Percentiles rank a stretch among this genome's conserved stretches.
phyloP scores from a whole-genome alignment of 53 echinoderm and acorn worm species.

The Antedon mediterranea region DNA sequence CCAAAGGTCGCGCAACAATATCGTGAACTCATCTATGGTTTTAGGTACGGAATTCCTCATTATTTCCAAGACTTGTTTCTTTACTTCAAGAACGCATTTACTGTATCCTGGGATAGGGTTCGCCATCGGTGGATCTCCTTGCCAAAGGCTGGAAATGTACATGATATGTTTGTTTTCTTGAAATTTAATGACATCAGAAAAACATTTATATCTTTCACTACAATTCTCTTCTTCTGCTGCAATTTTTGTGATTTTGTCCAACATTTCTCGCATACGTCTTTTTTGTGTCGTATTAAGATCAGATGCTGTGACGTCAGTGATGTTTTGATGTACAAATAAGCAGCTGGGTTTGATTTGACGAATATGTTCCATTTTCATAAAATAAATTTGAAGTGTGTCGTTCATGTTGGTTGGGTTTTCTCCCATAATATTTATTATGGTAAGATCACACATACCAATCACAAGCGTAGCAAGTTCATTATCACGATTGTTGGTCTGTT shows the following conservation, averaged over 20 bases:
- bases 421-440: conserved; percentile 33
- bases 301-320: conserved; percentile 18
- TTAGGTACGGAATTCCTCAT: neutral
- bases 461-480: conserved; percentile 28
- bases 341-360: conserved; percentile 15
- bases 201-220: conserved; percentile 14
- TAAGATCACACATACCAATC: conserved; percentile 28
- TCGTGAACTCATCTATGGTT: neutral
- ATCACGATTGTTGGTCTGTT: conserved; percentile 17
- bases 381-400: conserved; percentile 20
- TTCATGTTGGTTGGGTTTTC: conserved; percentile 22
- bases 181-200: conserved; percentile 33
- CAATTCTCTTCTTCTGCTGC: conserved; percentile 19
- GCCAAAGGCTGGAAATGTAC: conserved; percentile 36
- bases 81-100: neutral
- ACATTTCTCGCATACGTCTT: conserved; percentile 3
- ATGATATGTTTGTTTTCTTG: conserved; percentile 4
- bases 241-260: conserved; percentile 28
- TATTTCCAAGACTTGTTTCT: neutral
- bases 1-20: neutral
- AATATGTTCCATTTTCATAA: conserved; percentile 27
- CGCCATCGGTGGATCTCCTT: conserved; percentile 40
- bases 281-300: conserved; percentile 5
- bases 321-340: conserved; percentile 40
- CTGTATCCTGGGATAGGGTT: conserved; percentile 40